Evolutionary conservation across 2,797 vertebrate genomes (phyloP).

Genomic region (Syngnathus acus): DNA sequence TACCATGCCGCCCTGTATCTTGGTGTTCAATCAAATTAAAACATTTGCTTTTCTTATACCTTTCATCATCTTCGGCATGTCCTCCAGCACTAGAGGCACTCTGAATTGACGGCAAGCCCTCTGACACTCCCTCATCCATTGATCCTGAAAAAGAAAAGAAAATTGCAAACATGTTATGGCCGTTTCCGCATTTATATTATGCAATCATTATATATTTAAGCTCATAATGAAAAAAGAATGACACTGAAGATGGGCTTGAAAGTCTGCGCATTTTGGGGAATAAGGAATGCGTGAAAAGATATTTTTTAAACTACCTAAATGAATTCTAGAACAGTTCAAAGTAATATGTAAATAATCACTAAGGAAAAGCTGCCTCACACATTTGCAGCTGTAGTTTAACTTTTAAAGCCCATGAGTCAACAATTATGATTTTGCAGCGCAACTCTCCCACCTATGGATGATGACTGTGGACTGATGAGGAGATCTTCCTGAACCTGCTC

Average conservation of each 20-base stretch:
- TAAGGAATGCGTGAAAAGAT: not conserved
- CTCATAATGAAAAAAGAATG: no score
- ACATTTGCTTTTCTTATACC: constrained; percentile 30
- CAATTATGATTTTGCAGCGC: not conserved
- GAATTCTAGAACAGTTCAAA: no score
- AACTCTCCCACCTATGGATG: constrained; percentile 81
- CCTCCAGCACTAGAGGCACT: constrained; percentile 76
- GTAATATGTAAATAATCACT: no score
- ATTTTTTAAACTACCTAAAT: no score
- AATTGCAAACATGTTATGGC: constrained; percentile 17
- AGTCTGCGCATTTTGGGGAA: no score
- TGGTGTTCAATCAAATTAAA: no score
- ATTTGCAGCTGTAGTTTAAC: not conserved
- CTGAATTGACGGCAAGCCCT: constrained; percentile 84
- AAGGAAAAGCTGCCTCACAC: no score
- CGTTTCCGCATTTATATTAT: not conserved
- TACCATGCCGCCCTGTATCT: no score
- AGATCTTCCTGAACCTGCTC: constrained; percentile 94
- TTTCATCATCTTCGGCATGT: constrained; percentile 84
- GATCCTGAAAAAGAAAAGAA: constrained; percentile 70
- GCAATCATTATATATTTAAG: not conserved
- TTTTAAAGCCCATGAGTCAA: not conserved
- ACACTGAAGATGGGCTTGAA: no score
- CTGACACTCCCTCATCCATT: constrained; percentile 87
- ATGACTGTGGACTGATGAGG: constrained; percentile 93